phyloP scores from a whole-genome alignment of 1,140 invertebrate genomes.

The Gonioctena quinquepunctata region DNA sequence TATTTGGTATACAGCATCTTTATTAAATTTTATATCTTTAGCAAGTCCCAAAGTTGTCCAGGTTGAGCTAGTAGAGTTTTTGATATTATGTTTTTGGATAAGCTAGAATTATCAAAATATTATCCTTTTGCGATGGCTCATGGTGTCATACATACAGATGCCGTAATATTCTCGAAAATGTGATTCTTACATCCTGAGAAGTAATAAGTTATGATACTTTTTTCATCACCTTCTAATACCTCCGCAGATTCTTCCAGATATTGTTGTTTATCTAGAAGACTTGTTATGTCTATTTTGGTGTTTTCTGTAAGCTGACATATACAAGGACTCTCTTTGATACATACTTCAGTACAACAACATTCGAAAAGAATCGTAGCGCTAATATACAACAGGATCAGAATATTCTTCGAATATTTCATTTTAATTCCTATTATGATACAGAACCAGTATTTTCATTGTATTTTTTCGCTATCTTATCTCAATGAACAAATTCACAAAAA shows the following conservation, averaged over 20 bases:
- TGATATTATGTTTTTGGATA: background rate
- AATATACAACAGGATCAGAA: background rate
- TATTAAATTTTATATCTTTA: background rate
- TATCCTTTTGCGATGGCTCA: background rate
- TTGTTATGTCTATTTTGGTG: background rate
- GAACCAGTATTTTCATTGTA: no score
- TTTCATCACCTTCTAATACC: background rate
- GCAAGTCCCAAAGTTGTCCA: background rate
- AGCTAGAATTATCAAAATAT: background rate
- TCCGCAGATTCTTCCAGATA: background rate
- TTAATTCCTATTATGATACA: no score
- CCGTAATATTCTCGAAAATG: background rate
- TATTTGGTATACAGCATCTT: background rate
- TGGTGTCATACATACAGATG: background rate
- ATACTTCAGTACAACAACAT: background rate
- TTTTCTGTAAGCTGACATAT: background rate
- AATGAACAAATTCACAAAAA: no score
- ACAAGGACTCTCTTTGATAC: background rate
- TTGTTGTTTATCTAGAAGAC: background rate
- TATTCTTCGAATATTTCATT: background rate
- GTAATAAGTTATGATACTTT: background rate
- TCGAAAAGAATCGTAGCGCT: background rate
- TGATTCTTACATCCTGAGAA: background rate
- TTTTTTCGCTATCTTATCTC: no score
- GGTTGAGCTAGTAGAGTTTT: no score